Evolutionary conservation across 2,113 vertebrate species (phyloP), one percentile per base, ranked within the genome.

Genomic region (Eclectus roratus): DNA sequence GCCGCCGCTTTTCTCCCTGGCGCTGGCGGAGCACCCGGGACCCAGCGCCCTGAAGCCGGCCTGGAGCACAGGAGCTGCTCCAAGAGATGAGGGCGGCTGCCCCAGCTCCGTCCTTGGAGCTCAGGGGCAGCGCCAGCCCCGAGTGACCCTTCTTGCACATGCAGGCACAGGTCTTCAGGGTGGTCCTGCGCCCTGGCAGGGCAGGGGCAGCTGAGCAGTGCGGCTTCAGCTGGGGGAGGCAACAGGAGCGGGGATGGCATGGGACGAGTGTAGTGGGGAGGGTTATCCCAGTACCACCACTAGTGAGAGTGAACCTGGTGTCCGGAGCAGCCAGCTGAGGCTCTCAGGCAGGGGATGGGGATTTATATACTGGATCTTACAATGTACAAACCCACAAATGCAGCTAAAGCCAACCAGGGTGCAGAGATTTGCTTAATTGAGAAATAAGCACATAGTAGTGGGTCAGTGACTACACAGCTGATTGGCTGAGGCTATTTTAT

Each of bases 361-460:
- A 64, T 91, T 85, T 94, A 17, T 41, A 8, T 2, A 13, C 16
- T 15, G 43, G 21, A 83, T 85, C 76, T 92, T 50, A 69, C 85
- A 80, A 82, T 3, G 7, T 8, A 20, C n/a, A 66, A 64, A 95
- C 5, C 88, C 47, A 60, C 84, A 85, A 73, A 55, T 70, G 72
- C 88, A 88, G 61, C 91, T 87, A 74, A 89, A 91, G 91, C 93
- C 88, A 90, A 81, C 66, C 50, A 44, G 82, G 47, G 60, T 88
- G 93, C 4, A 7, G 93, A 96, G 94, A 91, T 86, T 94, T 93
- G 92, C 88, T 94, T 96, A 95, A 96, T 93, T 97, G 92, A 96
- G 95, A 97, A 97, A 96, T 97, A 91, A 96, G 90, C 92, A 95
- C 88, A 91, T 92, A 93, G 82, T 55, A 74, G 90, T 86, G 93